These are phyloP conservation scores for Larimichthys crocea DNA, from an alignment of 2,113 vertebrate species.

Conservation along the genomic window DNA sequence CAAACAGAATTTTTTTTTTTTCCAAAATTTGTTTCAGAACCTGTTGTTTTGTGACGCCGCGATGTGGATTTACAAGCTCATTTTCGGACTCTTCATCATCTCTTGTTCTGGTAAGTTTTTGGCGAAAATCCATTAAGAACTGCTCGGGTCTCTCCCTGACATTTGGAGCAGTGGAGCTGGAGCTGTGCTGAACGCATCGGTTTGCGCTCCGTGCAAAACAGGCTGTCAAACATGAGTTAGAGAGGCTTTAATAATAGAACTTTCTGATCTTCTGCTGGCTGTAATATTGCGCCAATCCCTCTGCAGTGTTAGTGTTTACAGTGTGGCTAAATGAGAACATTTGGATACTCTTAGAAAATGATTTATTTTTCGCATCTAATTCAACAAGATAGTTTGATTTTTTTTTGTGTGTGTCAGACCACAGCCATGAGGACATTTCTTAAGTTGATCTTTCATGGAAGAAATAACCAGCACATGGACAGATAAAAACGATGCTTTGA, in stretches of 20 bases:
- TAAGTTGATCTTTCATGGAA: background rate
- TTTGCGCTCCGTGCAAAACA: constrained; percentile 21
- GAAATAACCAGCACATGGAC: background rate
- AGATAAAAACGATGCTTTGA: background rate
- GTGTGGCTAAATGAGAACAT: background rate
- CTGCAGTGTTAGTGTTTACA: background rate
- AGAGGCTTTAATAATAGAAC: background rate
- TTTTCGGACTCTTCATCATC: constrained; percentile 68
- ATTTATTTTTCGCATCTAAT: background rate
- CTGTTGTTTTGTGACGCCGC: constrained; percentile 1
- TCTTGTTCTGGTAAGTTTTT: constrained; percentile 75
- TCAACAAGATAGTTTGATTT: background rate
- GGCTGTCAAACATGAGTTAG: constrained; percentile 11
- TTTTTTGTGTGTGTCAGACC: background rate
- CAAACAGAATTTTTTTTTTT: background rate
- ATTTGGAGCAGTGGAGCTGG: constrained; percentile 5
- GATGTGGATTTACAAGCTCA: constrained; percentile 78
- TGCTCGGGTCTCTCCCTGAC: background rate
- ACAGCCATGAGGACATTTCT: background rate
- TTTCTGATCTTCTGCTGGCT: background rate
- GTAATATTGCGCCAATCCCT: background rate
- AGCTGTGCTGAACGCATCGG: background rate
- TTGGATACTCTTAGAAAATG: background rate
- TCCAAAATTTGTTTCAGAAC: background rate
- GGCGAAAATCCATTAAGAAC: constrained; percentile 13